Evolutionary conservation across 1,140 invertebrate genomes (phyloP).

Genomic region (Andricus grossulariae): DNA sequence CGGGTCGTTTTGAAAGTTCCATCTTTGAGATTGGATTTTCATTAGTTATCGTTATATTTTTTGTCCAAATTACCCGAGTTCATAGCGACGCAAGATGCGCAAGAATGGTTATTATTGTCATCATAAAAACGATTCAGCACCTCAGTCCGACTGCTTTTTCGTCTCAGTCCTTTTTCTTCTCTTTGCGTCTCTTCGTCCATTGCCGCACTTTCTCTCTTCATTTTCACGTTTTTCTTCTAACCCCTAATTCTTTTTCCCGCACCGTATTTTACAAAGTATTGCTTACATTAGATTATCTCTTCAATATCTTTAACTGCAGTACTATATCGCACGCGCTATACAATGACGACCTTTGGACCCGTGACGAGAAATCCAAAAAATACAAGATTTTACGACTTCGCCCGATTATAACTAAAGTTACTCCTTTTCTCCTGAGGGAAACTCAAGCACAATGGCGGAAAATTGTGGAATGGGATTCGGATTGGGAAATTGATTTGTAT

Average conservation of each 20-base stretch:
- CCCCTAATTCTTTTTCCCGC: conserved; percentile 40
- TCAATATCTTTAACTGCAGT: conserved; percentile 54
- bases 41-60: conserved; percentile 39
- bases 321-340: conserved; percentile 54
- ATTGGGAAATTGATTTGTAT: conserved; percentile 55
- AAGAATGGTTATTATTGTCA: conserved; percentile 73
- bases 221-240: conserved; percentile 45
- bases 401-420: conserved; percentile 27
- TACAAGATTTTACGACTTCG: conserved; percentile 40
- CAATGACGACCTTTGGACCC: conserved; percentile 71
- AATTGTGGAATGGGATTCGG: background rate
- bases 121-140: conserved; percentile 67
- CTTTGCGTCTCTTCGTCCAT: conserved; percentile 42
- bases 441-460: conserved; percentile 35
- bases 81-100: conserved; percentile 58
- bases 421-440: conserved; percentile 30
- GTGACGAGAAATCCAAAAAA: conserved; percentile 69
- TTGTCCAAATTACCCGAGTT: conserved; percentile 58
- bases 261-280: conserved; percentile 54
- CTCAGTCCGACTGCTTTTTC: conserved; percentile 44
- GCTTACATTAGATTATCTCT: conserved; percentile 57
- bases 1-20: background rate
- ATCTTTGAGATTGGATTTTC: background rate
- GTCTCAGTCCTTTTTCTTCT: conserved; percentile 36
- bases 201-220: conserved; percentile 36